These are phyloP conservation scores for Lampropteryx suffumata DNA, from an alignment of 2,888 invertebrate genomes.

Conservation along the genomic window DNA sequence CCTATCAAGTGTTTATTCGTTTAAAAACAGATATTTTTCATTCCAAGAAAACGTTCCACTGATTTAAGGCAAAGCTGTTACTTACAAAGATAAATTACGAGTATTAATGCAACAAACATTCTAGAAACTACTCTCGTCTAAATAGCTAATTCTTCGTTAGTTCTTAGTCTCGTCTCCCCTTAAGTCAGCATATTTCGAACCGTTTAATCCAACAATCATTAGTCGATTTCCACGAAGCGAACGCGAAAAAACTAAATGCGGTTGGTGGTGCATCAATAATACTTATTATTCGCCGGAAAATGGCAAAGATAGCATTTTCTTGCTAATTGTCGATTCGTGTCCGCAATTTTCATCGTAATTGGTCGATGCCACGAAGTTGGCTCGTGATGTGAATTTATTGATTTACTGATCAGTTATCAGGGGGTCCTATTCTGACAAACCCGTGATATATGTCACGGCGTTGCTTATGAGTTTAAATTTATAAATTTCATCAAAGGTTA, in stretches of 20 bases:
- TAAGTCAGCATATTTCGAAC: background rate
- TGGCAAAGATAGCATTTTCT: conserved; percentile 54
- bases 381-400: conserved; percentile 29
- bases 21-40: too few species aligned
- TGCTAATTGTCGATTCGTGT: conserved; percentile 48
- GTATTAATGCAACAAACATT: too few species aligned
- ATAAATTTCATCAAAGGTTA: too few species aligned
- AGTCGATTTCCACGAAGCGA: conserved; percentile 33
- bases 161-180: conserved; percentile 1
- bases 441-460: too few species aligned
- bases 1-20: background rate
- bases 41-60: conserved; percentile 12
- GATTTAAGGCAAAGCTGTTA: background rate
- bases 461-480: too few species aligned
- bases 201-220: conserved; percentile 26
- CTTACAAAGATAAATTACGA: too few species aligned
- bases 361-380: conserved; percentile 28
- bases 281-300: conserved; percentile 60
- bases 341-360: conserved; percentile 43
- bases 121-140: too few species aligned
- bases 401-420: conserved; percentile 20
- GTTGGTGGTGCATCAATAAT: conserved; percentile 41
- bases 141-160: background rate
- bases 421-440: conserved; percentile 6
- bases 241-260: conserved; percentile 28